Base-by-base conservation (phyloP, 2,113 vertebrate species). In the Myxocyprinus asiaticus region DNA sequence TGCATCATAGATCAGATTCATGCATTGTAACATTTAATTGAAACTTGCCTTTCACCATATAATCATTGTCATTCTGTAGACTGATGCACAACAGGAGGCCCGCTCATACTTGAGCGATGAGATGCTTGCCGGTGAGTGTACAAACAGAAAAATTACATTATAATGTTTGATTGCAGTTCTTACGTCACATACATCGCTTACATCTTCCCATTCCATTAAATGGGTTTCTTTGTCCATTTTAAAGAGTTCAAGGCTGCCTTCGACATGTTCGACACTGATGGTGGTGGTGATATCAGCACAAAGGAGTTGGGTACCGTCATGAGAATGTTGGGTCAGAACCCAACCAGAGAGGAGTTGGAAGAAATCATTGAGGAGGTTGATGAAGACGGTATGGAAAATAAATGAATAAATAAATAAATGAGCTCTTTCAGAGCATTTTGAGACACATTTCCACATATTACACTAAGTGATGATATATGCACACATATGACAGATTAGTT, bases 311-410 rank as follows among this genome's bases (percentile, higher is more conserved):
- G 97, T 70, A 94, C 92, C 0, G 97, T 99, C 87, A 99, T 99
- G 98, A 94, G 95, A 91, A 98, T 99, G 95, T 85, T 99, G 90
- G 98, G 97, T 22, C 98, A 99, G 91, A 98, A 94, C n/a, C 98
- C 98, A 85, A 96, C 96, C 85, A 96, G 96, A 88, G 96, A 99
- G 88, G 97, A 99, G 94, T 69, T 99, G 94, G 96, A 97, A 4
- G 97, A 96, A 91, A 99, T 99, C 94, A 99, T 99, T 2, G 97
- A 98, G 92, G 97, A 98, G 91, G 97, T 98, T 89, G 97, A 99
- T 0, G 97, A 99, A 88, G 98, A 99, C 0, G 97, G 96, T 99
- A 89, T 95, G 94, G 45, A 6, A 76, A n/a, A 14, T 59, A 15
- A 7, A 6, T 7, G 5, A 5, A 0, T 12, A 10, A 10, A 10